These are phyloP conservation scores for Torymus auratus DNA, from an alignment of 2,888 invertebrate species.

Conservation along the genomic window DNA sequence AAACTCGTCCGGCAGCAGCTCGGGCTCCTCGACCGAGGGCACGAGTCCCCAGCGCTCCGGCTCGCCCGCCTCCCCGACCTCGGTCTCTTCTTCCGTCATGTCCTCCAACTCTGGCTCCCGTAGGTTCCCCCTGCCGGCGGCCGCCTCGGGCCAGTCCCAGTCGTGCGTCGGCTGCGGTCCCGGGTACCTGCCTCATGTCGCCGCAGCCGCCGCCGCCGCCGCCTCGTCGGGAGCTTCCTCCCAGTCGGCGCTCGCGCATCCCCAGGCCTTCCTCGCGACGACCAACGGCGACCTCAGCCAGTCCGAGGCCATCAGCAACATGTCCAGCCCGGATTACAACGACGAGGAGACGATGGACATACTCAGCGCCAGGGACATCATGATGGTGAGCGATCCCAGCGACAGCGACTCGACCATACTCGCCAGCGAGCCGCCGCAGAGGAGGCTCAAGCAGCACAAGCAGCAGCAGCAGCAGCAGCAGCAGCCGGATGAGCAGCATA, in stretches of 20 bases:
- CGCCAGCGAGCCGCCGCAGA: conserved; percentile 87
- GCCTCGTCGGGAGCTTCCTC: conserved; percentile 7
- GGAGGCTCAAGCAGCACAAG: conserved; percentile 69
- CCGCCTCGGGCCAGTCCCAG: conserved; percentile 33
- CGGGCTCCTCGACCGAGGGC: conserved; percentile 59
- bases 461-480: conserved; percentile 78
- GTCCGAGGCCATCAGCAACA: conserved; percentile 92
- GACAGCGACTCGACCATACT: conserved; percentile 93
- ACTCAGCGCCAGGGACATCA: conserved; percentile 86
- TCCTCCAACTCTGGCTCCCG: conserved; percentile 86
- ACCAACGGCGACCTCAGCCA: conserved; percentile 86
- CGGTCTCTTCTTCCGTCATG: conserved; percentile 92
- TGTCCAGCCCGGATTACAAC: conserved; percentile 93
- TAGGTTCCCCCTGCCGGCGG: conserved; percentile 78
- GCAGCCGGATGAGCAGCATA: conserved; percentile 81
- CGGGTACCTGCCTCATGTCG: too few species aligned
- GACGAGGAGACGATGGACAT: conserved; percentile 91
- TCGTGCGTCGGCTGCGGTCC: conserved; percentile 12
- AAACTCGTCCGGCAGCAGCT: conserved; percentile 57
- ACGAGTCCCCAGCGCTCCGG: conserved; percentile 79
- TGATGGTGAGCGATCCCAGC: conserved; percentile 93
- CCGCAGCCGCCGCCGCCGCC: conserved; percentile 21
- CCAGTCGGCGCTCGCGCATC: conserved; percentile 21
- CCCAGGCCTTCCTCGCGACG: conserved; percentile 55
- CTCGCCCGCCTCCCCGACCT: conserved; percentile 89